Base-by-base conservation (phyloP, 2,888 invertebrate species). In the Xiphydria camelus region DNA sequence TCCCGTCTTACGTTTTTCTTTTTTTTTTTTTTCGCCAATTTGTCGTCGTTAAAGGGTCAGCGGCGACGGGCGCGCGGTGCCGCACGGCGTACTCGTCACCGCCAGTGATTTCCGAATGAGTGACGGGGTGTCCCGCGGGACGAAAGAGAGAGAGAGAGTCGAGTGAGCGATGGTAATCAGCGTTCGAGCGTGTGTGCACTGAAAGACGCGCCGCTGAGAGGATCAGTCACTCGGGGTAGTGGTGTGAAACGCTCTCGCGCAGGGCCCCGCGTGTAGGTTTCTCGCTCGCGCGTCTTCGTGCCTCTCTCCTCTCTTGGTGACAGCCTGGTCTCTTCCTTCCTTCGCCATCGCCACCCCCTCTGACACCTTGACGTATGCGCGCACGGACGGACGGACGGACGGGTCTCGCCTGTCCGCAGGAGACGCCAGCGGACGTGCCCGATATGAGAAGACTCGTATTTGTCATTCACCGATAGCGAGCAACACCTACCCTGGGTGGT, bases 141-240 rank as follows among this genome's bases (percentile, higher is more conserved):
- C 48, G n/a, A n/a, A n/a, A n/a, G n/a, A n/a, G n/a, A n/a, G n/a
- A n/a, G n/a, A n/a, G 10, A 22, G 19, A 32, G 23, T 12, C 22
- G 7, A 26, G 42, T 14, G 57, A 51, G 59, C 53, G 65, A 65
- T 64, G 59, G 59, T 61, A 67, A 67, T 66, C 65, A 64, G 48
- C 59, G 61, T 63, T 56, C 51, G 55, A 56, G 52, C 54, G 55
- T 47, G 53, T 45, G 44, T 41, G 51, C 53, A 64, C 56, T 65
- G 66, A 63, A 66, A 66, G 68, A 68, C 61, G 62, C 55, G 62
- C 58, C 56, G 70, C 60, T 67, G 69, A 68, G 63, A 64, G 66
- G 63, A 65, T 66, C 66, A 66, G 67, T 67, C 69, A 67, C 45
- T 57, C 57, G 49, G 52, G n/a, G n/a, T n/a, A n/a, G 49, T 53